Conservation (phyloP, 2,888 invertebrate genomes). For the Empis stercorea region DNA sequence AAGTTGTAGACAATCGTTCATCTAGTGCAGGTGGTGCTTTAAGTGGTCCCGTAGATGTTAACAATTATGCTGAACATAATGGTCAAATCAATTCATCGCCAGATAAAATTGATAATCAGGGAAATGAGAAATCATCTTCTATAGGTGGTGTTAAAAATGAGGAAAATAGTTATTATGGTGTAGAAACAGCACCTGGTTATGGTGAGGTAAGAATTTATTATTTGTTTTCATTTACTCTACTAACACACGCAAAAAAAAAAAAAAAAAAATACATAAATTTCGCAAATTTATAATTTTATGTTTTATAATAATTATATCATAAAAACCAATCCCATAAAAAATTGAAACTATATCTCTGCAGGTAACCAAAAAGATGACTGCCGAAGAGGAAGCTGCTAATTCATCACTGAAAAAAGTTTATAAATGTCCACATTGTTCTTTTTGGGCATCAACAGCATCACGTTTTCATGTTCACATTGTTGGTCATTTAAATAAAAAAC, state of each 20-base stretch:
- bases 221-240: too few species aligned
- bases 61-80: background rate
- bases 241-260: too few species aligned
- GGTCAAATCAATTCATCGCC: background rate
- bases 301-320: too few species aligned
- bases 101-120: constrained; percentile 7
- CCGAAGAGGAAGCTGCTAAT: constrained; percentile 48
- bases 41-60: constrained; percentile 17
- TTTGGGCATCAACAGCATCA: constrained; percentile 86
- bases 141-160: constrained; percentile 22
- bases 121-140: constrained; percentile 8
- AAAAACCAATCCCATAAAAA: too few species aligned
- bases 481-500: constrained; percentile 83
- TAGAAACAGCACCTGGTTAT: constrained; percentile 40
- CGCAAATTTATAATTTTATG: too few species aligned
- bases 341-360: constrained; percentile 16
- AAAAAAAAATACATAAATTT: too few species aligned
- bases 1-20: constrained; percentile 9
- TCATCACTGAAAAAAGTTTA: constrained; percentile 67
- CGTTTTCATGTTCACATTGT: constrained; percentile 90
- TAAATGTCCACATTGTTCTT: constrained; percentile 83
- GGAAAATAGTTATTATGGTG: constrained; percentile 37
- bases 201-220: constrained; percentile 29
- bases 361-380: constrained; percentile 47
- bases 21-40: constrained; percentile 2